phyloP scores from a whole-genome alignment of 2,113 vertebrate genomes.

The Eptesicus fuscus region DNA sequence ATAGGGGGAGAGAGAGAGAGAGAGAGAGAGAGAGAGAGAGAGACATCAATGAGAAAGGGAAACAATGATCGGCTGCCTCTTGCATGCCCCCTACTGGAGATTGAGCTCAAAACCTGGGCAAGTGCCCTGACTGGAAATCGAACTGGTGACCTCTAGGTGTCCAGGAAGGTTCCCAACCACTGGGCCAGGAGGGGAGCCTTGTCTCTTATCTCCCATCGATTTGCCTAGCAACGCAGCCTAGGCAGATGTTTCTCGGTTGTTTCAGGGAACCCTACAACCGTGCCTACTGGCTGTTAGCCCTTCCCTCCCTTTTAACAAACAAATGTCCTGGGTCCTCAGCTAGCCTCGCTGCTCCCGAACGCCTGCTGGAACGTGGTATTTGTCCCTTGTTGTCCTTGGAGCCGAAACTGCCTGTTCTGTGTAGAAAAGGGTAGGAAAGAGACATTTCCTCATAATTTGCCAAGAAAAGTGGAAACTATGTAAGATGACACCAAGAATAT shows the following conservation, averaged over 20 bases:
- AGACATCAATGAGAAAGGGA: no score
- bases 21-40: no score
- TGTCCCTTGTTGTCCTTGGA: neutral
- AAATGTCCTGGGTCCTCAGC: neutral
- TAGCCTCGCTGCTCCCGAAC: neutral
- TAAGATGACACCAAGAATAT: neutral
- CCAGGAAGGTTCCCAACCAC: no score
- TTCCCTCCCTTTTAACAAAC: neutral
- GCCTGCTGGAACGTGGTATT: neutral
- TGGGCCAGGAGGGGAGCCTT: no score
- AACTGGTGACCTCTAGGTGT: no score
- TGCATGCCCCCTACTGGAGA: no score
- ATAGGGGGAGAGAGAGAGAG: no score
- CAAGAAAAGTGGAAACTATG: neutral
- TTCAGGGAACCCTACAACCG: neutral
- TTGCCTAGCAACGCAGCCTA: neutral
- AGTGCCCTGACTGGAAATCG: no score
- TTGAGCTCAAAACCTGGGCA: no score
- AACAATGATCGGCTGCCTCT: no score
- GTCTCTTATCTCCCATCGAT: no score
- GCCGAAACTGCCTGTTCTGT: neutral
- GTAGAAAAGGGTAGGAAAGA: neutral
- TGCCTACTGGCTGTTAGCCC: neutral
- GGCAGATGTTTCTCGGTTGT: neutral
- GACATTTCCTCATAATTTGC: neutral